Evolutionary conservation across 2,888 invertebrate genomes (phyloP).

Genomic region (Idaea aversata): DNA sequence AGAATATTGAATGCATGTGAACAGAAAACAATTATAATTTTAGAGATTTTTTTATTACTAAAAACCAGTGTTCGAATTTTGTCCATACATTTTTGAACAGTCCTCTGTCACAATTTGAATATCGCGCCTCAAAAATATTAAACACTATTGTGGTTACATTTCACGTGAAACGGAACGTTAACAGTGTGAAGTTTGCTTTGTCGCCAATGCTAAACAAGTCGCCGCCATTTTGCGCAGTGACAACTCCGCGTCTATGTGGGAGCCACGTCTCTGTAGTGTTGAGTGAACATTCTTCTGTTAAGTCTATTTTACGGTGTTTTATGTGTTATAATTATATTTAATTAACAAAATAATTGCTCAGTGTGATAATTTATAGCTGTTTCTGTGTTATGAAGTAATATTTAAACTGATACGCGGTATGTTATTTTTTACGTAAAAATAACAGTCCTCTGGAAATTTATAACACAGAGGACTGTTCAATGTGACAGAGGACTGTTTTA

Average conservation of each 20-base stretch:
- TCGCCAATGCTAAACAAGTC: slow-evolving; percentile 5
- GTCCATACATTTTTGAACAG: no score
- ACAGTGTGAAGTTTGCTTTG: slow-evolving; percentile 15
- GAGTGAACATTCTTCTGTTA: slow-evolving; percentile 16
- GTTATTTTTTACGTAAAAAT: no score
- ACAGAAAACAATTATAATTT: no score
- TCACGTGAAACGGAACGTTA: slow-evolving; percentile 6
- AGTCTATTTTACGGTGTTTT: slow-evolving; percentile 15
- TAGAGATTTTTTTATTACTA: no score
- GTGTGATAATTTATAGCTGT: slow-evolving; percentile 7
- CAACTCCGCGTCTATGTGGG: slow-evolving; percentile 11
- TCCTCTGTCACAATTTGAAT: no score
- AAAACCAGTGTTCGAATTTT: no score
- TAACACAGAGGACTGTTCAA: slow-evolving; percentile 13
- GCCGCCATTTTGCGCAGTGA: slow-evolving; percentile 11
- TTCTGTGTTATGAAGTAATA: no score
- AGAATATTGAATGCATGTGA: no score
- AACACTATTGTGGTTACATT: no score
- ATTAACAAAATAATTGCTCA: slow-evolving; percentile 11
- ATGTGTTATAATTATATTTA: slow-evolving; percentile 13
- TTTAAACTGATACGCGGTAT: no score
- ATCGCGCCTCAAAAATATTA: neutral
- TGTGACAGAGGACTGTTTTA: slow-evolving; percentile 14
- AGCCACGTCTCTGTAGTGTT: slow-evolving; percentile 14
- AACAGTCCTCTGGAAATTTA: slow-evolving; percentile 6